These are phyloP conservation scores for Phoebastria nigripes DNA, from an alignment of 2,797 vertebrate genomes.

Conservation along the genomic window DNA sequence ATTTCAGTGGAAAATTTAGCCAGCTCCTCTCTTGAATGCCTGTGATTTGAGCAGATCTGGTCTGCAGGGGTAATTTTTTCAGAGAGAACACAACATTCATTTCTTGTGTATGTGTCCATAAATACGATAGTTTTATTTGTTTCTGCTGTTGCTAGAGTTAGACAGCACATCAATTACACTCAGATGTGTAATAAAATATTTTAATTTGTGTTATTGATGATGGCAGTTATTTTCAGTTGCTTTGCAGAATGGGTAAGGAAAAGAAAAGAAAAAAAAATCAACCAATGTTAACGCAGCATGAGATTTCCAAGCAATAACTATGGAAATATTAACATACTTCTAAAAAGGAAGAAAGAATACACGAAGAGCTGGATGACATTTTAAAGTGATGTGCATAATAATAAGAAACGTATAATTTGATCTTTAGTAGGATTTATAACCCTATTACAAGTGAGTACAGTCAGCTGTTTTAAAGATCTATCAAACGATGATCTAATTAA, in stretches of 20 bases:
- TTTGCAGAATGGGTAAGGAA: background rate
- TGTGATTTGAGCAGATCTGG: background rate
- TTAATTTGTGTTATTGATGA: background rate
- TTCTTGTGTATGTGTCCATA: background rate
- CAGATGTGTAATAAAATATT: background rate
- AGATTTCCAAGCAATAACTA: background rate
- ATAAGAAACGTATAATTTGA: background rate
- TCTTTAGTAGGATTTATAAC: conserved; percentile 55
- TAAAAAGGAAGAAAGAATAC: background rate
- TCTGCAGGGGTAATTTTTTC: background rate
- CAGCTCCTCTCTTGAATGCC: background rate
- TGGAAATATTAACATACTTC: background rate
- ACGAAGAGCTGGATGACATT: background rate
- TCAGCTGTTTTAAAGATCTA: conserved; percentile 22
- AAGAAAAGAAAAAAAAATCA: background rate
- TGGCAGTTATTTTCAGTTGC: background rate
- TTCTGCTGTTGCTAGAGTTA: background rate
- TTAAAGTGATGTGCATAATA: conserved; percentile 22
- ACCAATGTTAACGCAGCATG: background rate
- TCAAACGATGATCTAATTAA: conserved; percentile 49
- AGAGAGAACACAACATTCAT: background rate
- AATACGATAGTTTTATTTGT: background rate
- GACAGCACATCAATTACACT: background rate
- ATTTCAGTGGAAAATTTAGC: background rate
- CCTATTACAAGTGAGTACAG: conserved; percentile 37